These are phyloP conservation scores for Xestoiulus laeticollis DNA, from an alignment of 2,888 invertebrate species.

Conservation along the genomic window DNA sequence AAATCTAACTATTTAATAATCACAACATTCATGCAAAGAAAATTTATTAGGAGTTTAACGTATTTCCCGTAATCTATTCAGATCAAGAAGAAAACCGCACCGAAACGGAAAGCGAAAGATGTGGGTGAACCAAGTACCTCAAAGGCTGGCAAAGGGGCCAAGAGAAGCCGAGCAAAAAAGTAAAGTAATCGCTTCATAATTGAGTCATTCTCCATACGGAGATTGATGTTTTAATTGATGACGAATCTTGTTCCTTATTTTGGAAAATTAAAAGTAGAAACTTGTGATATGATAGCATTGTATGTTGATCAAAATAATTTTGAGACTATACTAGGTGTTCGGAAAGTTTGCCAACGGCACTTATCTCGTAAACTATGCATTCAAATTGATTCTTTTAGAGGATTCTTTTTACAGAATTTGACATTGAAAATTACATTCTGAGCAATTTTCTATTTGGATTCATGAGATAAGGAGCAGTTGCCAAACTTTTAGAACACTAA, in stretches of 20 bases:
- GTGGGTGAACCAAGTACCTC: constrained; percentile 16
- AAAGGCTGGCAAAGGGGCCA: background rate
- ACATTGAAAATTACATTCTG: no score
- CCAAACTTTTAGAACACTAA: no score
- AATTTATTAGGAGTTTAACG: no score
- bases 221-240: background rate
- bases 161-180: constrained; percentile 42
- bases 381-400: no score
- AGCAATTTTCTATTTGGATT: no score
- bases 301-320: background rate
- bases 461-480: no score
- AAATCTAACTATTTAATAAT: no score
- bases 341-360: no score
- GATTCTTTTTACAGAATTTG: no score
- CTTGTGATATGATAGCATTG: background rate
- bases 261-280: background rate
- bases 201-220: background rate
- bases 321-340: background rate
- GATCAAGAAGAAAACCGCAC: constrained; percentile 46
- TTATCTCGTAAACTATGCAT: no score
- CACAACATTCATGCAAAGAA: no score
- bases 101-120: constrained; percentile 47
- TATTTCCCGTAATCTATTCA: background rate
- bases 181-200: background rate
- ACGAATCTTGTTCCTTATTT: background rate